phyloP scores from a whole-genome alignment of 2,797 vertebrate species.

The Psittacula derbiana region DNA sequence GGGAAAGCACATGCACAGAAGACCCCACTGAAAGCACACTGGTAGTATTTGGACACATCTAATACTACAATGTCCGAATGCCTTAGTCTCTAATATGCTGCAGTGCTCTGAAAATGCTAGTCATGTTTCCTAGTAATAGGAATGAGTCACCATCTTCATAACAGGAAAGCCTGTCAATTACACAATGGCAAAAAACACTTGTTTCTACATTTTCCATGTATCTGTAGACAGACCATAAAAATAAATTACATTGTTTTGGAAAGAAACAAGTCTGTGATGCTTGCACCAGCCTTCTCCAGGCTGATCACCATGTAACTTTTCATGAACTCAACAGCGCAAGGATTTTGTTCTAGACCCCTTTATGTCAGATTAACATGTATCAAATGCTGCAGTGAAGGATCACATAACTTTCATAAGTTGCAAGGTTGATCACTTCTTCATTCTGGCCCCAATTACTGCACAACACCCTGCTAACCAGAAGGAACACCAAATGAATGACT shows the following conservation, averaged over 20 bases:
- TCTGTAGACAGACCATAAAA: background rate
- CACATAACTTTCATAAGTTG: background rate
- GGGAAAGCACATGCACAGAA: background rate
- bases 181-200: background rate
- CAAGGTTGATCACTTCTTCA: background rate
- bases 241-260: background rate
- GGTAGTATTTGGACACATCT: background rate
- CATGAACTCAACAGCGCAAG: background rate
- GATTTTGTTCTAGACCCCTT: background rate
- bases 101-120: background rate
- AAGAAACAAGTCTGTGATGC: background rate
- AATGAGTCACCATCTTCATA: background rate
- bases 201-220: background rate
- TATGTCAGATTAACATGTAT: background rate
- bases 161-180: background rate
- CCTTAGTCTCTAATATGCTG: background rate
- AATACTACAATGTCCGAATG: background rate
- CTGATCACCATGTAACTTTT: background rate
- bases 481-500: background rate
- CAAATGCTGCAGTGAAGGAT: background rate
- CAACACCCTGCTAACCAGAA: background rate
- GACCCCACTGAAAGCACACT: background rate
- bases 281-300: background rate
- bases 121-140: background rate
- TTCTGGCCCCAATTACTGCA: background rate